Evolutionary conservation across 1,140 invertebrate species (phyloP).

Genomic region (Latrodectus geometricus): DNA sequence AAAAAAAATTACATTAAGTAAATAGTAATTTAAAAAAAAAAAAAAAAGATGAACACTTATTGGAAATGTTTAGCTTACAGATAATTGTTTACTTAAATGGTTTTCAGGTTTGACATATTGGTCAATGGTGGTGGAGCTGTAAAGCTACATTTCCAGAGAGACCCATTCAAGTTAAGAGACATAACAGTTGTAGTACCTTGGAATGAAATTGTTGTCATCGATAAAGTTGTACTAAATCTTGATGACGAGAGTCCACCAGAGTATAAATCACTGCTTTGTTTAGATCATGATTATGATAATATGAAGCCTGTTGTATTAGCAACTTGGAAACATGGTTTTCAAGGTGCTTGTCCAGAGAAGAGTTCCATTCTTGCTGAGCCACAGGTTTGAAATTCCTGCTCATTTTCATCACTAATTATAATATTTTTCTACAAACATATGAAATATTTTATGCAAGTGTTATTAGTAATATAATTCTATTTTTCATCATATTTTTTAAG

Average conservation of each 20-base stretch:
- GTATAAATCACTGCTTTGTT: slow-evolving; percentile 71
- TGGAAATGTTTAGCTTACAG: background rate
- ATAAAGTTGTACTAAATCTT: slow-evolving; percentile 82
- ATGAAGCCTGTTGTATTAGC: slow-evolving; percentile 81
- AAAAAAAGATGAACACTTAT: background rate
- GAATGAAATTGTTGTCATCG: slow-evolving; percentile 93
- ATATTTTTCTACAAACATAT: too few species aligned
- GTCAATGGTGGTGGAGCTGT: slow-evolving; percentile 99
- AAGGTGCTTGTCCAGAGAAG: slow-evolving; percentile 81
- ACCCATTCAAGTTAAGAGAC: slow-evolving; percentile 79
- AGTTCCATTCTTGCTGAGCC: slow-evolving; percentile 88
- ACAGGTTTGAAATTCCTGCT: slow-evolving; percentile 73
- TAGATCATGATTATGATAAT: slow-evolving; percentile 87
- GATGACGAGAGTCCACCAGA: slow-evolving; percentile 70
- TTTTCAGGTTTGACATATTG: slow-evolving; percentile 89
- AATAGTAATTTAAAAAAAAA: background rate
- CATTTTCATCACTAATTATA: too few species aligned
- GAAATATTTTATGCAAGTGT: too few species aligned
- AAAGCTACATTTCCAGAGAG: slow-evolving; percentile 94
- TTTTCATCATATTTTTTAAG: too few species aligned
- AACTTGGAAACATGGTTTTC: slow-evolving; percentile 86
- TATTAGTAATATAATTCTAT: too few species aligned
- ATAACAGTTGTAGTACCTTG: slow-evolving; percentile 92
- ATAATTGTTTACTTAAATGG: background rate
- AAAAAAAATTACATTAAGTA: background rate